Percentiles rank a stretch among this genome's conserved stretches.
phyloP scores from a whole-genome alignment of 2,113 vertebrate genomes.

The Lampris incognitus region DNA sequence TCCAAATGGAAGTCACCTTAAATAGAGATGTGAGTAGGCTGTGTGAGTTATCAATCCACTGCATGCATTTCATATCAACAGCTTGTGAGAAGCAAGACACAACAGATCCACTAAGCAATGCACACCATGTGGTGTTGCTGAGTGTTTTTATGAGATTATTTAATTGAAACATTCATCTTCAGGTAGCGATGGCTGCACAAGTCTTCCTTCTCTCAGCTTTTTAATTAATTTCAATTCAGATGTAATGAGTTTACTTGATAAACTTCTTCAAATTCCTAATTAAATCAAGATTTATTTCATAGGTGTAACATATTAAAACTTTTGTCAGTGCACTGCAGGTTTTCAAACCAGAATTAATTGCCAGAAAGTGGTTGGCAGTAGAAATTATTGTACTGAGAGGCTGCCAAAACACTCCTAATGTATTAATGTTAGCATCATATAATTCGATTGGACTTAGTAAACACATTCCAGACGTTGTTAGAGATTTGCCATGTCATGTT shows the following conservation, averaged over 20 bases:
- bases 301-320: neutral
- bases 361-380: neutral
- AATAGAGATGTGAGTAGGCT: neutral
- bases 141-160: neutral
- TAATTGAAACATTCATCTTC: neutral
- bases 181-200: neutral
- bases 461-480: conserved; percentile 54
- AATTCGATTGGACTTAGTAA: conserved; percentile 48
- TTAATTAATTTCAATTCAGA: no score
- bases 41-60: neutral
- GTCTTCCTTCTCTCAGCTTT: neutral
- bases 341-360: neutral
- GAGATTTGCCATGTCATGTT: conserved; percentile 36
- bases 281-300: neutral
- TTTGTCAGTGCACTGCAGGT: no score
- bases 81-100: neutral
- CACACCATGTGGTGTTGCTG: neutral
- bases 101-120: neutral
- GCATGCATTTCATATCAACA: neutral
- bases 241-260: no score
- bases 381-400: neutral
- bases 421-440: conserved; percentile 36
- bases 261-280: no score
- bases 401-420: conserved; percentile 17
- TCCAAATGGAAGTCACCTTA: neutral